Conservation (phyloP, 1,140 invertebrate species). For the Amphibalanus amphitrite region DNA sequence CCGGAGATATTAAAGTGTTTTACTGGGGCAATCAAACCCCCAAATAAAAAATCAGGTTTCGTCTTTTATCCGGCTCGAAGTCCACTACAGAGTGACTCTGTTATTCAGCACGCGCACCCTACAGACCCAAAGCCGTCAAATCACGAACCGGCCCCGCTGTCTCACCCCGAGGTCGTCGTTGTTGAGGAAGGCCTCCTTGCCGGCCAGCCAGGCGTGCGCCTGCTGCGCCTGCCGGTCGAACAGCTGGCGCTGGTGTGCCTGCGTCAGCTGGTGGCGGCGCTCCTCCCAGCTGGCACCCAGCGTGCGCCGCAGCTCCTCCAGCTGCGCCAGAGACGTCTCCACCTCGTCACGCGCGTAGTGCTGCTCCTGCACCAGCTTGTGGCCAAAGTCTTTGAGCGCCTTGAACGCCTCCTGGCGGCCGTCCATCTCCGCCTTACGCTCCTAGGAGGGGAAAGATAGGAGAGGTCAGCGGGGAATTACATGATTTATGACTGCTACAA, state of each 20-base stretch:
- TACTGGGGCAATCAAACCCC: not conserved
- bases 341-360: constrained; percentile 27
- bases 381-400: constrained; percentile 15
- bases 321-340: constrained; percentile 32
- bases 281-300: constrained; percentile 62
- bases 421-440: not conserved
- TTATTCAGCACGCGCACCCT: constrained; percentile 5
- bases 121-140: not conserved
- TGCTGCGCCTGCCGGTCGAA: constrained; percentile 72
- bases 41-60: not conserved
- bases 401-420: not conserved
- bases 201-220: constrained; percentile 68
- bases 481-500: too few species aligned
- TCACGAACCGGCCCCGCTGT: not conserved
- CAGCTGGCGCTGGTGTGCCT: constrained; percentile 80
- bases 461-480: too few species aligned
- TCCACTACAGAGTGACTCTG: not conserved
- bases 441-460: too few species aligned
- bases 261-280: constrained; percentile 56
- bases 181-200: constrained; percentile 82
- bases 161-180: constrained; percentile 71
- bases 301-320: constrained; percentile 37
- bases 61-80: not conserved
- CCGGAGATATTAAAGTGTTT: constrained; percentile 5
- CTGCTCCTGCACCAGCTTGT: constrained; percentile 17